Conservation (phyloP, 2,797 vertebrate genomes). For the Notoglanidium macrostoma region DNA sequence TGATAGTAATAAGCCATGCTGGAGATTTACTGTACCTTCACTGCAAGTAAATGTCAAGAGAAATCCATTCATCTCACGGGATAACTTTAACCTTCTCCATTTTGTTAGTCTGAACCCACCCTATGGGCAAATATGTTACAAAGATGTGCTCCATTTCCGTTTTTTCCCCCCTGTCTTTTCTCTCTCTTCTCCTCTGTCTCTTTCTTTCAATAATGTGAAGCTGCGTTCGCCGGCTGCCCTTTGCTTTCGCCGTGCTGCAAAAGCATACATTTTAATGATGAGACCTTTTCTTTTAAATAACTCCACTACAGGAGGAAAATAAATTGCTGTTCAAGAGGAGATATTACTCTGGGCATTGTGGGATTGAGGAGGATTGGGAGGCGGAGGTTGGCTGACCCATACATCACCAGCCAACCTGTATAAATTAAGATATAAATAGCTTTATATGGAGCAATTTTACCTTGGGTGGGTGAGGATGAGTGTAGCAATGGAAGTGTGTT, state of each 20-base stretch:
- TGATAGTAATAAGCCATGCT: slow-evolving; percentile 66
- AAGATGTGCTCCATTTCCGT: slow-evolving; percentile 56
- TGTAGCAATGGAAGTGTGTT: slow-evolving; percentile 22
- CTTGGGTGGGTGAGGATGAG: slow-evolving; percentile 63
- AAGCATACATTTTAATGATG: slow-evolving; percentile 98
- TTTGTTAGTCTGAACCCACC: slow-evolving; percentile 76
- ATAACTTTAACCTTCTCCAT: slow-evolving; percentile 76
- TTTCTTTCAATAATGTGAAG: slow-evolving; percentile 65
- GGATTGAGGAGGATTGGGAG: slow-evolving; percentile 83
- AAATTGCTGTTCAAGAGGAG: slow-evolving; percentile 94
- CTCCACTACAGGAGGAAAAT: slow-evolving; percentile 68
- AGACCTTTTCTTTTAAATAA: slow-evolving; percentile 86
- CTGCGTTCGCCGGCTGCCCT: slow-evolving; percentile 80
- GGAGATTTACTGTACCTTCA: slow-evolving; percentile 65
- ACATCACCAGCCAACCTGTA: slow-evolving; percentile 71
- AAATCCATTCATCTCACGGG: slow-evolving; percentile 73
- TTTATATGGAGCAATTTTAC: slow-evolving; percentile 73
- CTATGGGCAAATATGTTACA: slow-evolving; percentile 72
- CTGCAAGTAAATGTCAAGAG: slow-evolving; percentile 75
- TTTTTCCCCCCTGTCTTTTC: background rate
- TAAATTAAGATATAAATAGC: slow-evolving; percentile 83
- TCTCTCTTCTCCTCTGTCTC: slow-evolving; percentile 7
- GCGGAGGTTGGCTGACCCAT: slow-evolving; percentile 69
- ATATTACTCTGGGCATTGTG: slow-evolving; percentile 92
- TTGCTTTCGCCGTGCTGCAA: slow-evolving; percentile 82